Conservation (phyloP, 2,888 invertebrate species). For the Polyploca ridens region DNA sequence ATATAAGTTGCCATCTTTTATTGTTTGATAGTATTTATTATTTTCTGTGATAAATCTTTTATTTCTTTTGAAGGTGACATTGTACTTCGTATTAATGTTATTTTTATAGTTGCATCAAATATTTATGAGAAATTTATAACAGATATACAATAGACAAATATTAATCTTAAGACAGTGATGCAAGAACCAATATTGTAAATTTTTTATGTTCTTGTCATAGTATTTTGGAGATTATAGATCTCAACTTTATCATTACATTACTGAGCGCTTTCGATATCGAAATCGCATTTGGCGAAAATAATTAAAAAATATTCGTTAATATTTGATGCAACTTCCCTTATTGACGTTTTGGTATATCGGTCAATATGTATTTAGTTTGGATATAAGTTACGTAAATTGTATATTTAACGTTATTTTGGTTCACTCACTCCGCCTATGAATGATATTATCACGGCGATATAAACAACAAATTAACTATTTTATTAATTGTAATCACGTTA, state of each 20-base stretch:
- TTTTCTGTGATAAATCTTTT: slow-evolving; percentile 80
- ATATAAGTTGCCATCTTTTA: slow-evolving; percentile 74
- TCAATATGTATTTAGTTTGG: slow-evolving; percentile 9
- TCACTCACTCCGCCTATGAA: slow-evolving; percentile 77
- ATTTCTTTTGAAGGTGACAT: slow-evolving; percentile 43
- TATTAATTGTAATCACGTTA: slow-evolving; percentile 72
- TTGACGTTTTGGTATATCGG: not conserved
- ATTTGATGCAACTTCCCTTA: slow-evolving; percentile 10
- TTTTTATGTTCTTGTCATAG: not conserved
- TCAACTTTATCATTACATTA: no score
- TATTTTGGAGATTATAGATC: not conserved
- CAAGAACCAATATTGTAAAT: not conserved
- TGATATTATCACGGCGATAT: slow-evolving; percentile 70
- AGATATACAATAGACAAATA: not conserved
- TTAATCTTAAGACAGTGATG: not conserved
- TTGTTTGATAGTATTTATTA: slow-evolving; percentile 77
- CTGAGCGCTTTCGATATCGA: no score
- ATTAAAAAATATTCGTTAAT: not conserved
- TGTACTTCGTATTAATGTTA: slow-evolving; percentile 33
- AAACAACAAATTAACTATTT: slow-evolving; percentile 63
- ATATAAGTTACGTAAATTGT: slow-evolving; percentile 23
- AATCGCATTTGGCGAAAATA: no score
- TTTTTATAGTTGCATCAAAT: slow-evolving; percentile 25
- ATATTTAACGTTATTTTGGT: slow-evolving; percentile 54
- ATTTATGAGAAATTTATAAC: slow-evolving; percentile 1